phyloP scores from a whole-genome alignment of 2,113 vertebrate species.

The Heterochromis multidens region DNA sequence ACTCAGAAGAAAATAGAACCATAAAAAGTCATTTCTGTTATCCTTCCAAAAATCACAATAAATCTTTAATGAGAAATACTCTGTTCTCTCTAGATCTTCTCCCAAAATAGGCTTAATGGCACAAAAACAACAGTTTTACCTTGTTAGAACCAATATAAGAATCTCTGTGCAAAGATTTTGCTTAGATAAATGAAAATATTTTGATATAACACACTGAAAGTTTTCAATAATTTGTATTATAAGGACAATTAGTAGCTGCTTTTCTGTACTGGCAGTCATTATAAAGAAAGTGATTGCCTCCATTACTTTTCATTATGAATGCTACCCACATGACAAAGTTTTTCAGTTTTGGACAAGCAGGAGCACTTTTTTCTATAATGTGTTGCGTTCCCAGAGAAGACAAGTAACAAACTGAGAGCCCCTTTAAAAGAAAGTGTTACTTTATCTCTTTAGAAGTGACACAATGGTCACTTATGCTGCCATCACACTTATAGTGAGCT shows the following conservation, averaged over 20 bases:
- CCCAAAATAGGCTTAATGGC: neutral
- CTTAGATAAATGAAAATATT: neutral
- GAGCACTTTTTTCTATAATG: neutral
- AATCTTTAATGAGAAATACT: slow-evolving; percentile 30
- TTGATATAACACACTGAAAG: neutral
- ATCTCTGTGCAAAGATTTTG: neutral
- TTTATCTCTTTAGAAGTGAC: slow-evolving; percentile 12
- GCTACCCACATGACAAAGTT: neutral
- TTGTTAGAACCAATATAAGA: neutral
- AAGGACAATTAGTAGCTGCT: neutral
- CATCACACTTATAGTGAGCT: slow-evolving; percentile 3
- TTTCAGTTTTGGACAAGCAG: neutral
- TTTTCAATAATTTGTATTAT: neutral
- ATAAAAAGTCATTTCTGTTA: slow-evolving; percentile 17
- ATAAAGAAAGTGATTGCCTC: neutral
- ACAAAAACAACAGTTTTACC: neutral
- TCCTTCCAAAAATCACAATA: slow-evolving; percentile 32
- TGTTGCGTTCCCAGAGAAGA: neutral
- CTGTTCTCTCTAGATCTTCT: neutral
- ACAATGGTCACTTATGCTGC: slow-evolving; percentile 7
- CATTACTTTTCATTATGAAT: neutral
- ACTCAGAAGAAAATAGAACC: neutral
- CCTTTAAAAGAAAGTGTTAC: slow-evolving; percentile 3
- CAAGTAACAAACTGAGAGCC: neutral
- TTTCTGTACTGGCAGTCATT: neutral